These are phyloP conservation scores for Polypterus senegalus DNA, from an alignment of 2,113 vertebrate species.

Conservation along the genomic window DNA sequence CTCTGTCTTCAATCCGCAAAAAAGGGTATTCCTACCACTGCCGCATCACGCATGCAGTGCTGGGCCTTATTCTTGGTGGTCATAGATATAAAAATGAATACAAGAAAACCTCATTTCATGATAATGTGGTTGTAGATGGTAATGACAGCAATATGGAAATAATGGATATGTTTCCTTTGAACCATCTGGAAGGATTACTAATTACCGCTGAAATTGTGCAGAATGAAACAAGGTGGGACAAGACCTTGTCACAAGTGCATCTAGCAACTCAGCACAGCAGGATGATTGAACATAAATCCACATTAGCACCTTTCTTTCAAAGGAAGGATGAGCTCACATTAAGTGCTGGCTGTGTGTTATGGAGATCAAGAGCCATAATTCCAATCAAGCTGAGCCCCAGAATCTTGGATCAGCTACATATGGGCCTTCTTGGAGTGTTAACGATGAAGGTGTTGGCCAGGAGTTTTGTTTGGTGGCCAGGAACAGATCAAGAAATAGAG, in stretches of 20 bases:
- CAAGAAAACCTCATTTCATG: background rate
- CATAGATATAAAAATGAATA: constrained; percentile 6
- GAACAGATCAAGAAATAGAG: constrained; percentile 2
- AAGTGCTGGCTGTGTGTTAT: background rate
- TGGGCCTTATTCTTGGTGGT: constrained; percentile 7
- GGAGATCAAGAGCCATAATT: background rate
- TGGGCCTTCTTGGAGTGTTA: constrained; percentile 3
- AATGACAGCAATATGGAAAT: too few relatives aligned
- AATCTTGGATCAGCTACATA: constrained; percentile 7
- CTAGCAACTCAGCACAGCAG: background rate
- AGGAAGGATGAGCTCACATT: background rate
- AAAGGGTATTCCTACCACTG: constrained; percentile 2
- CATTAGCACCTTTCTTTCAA: background rate
- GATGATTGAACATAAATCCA: background rate
- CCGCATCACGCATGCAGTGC: constrained; percentile 4
- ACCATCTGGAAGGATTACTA: constrained; percentile 1
- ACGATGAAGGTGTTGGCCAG: constrained; percentile 11
- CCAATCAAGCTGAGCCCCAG: background rate
- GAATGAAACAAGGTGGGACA: constrained; percentile 10
- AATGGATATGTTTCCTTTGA: constrained; percentile 4
- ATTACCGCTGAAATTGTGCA: constrained; percentile 2
- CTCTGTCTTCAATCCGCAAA: background rate
- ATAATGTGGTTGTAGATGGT: constrained; percentile 3
- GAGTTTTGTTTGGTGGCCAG: constrained; percentile 5
- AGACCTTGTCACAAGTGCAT: background rate